Conservation (phyloP, 1,140 invertebrate species). For the Penaeus chinensis region DNA sequence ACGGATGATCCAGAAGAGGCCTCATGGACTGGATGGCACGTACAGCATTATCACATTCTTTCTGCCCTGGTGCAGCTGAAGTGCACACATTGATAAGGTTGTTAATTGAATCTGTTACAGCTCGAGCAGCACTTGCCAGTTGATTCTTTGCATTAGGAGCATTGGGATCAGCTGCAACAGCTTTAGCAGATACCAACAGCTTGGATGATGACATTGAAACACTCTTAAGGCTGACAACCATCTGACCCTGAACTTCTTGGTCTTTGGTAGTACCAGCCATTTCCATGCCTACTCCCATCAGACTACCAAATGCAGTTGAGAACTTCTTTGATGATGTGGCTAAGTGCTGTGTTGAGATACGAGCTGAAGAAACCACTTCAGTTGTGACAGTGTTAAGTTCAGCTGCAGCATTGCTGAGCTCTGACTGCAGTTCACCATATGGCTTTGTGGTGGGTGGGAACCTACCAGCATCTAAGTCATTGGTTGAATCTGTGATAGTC, state of each 20-base stretch:
- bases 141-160: conserved; percentile 92
- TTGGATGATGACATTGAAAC: conserved; percentile 90
- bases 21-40: conserved; percentile 88
- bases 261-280: conserved; percentile 79
- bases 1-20: conserved; percentile 85
- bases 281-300: conserved; percentile 82
- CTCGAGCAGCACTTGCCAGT: conserved; percentile 82
- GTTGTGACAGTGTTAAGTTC: conserved; percentile 84
- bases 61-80: conserved; percentile 87
- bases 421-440: conserved; percentile 86
- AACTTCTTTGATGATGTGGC: conserved; percentile 82
- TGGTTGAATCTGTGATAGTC: conserved; percentile 81
- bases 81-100: conserved; percentile 87
- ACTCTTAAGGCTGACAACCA: conserved; percentile 87
- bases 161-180: conserved; percentile 86
- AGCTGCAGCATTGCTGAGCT: conserved; percentile 84
- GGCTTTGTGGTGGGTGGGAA: conserved; percentile 80
- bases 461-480: conserved; percentile 78
- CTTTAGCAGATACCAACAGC: conserved; percentile 87
- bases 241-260: conserved; percentile 78
- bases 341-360: conserved; percentile 76
- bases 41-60: conserved; percentile 97
- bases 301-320: conserved; percentile 80
- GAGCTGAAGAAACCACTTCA: conserved; percentile 81
- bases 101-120: conserved; percentile 94